phyloP scores from a whole-genome alignment of 2,797 vertebrate genomes.

The Pangasius djambal region DNA sequence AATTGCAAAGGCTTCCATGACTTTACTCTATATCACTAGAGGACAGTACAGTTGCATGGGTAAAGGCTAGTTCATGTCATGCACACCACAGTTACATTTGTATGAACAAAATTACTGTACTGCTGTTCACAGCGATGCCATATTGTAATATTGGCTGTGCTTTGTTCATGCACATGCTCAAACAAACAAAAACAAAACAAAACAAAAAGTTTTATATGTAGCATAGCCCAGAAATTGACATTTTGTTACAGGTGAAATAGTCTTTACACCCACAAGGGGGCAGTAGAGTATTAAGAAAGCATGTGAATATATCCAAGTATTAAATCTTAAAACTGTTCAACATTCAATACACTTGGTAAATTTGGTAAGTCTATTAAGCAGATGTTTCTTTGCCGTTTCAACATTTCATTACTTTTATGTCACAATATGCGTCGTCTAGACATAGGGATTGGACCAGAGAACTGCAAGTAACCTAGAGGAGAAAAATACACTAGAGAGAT shows the following conservation, averaged over 20 bases:
- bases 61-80: neutral
- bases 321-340: neutral
- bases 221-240: neutral
- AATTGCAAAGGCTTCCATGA: neutral
- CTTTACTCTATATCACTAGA: neutral
- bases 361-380: neutral
- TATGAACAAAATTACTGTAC: neutral
- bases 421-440: neutral
- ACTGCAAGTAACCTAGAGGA: conserved; percentile 4
- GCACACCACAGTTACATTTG: neutral
- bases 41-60: neutral
- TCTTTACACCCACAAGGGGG: conserved; percentile 60
- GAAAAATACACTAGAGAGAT: conserved; percentile 16
- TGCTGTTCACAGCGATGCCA: neutral
- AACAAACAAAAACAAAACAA: neutral
- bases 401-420: neutral
- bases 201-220: neutral
- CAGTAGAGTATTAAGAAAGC: conserved; percentile 56
- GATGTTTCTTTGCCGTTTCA: neutral
- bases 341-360: neutral
- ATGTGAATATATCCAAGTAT: neutral
- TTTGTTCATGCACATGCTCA: neutral
- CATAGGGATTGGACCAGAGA: neutral
- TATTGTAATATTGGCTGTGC: neutral
- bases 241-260: neutral